Conservation (phyloP, 2,797 vertebrate species). For the Harpagifer antarcticus region DNA sequence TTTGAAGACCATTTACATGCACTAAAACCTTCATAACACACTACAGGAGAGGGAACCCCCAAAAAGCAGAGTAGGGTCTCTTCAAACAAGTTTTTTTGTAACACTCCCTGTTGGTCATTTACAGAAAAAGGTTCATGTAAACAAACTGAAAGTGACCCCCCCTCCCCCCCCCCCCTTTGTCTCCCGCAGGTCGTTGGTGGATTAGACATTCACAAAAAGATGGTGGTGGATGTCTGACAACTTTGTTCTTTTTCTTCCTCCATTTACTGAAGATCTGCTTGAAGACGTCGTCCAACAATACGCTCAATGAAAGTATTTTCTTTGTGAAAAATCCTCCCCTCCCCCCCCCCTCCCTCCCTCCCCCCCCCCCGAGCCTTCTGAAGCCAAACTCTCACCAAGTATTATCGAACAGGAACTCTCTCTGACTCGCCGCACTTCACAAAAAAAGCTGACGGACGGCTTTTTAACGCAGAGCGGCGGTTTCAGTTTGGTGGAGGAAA, state of each 20-base stretch:
- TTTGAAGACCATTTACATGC: too few species aligned
- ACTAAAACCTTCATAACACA: too few species aligned
- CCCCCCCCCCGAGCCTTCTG: slow-evolving; percentile 69
- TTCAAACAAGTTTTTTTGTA: too few species aligned
- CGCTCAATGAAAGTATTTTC: slow-evolving; percentile 89
- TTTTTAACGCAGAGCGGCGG: slow-evolving; percentile 84
- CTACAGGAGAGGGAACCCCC: too few species aligned
- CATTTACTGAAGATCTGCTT: slow-evolving; percentile 93
- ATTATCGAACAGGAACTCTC: slow-evolving; percentile 91
- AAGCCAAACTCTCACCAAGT: slow-evolving; percentile 93
- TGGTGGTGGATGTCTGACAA: slow-evolving; percentile 95
- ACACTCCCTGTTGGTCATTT: too few species aligned
- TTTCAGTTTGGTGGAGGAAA: slow-evolving; percentile 91
- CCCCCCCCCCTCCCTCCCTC: too few species aligned
- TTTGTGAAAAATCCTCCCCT: slow-evolving; percentile 31
- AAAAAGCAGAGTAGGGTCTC: too few species aligned
- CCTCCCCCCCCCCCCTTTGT: slow-evolving; percentile 13
- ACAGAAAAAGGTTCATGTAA: too few species aligned
- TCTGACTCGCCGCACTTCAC: slow-evolving; percentile 91
- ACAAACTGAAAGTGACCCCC: too few species aligned
- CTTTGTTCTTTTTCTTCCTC: slow-evolving; percentile 81
- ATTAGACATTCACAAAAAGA: slow-evolving; percentile 98
- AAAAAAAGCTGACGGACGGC: slow-evolving; percentile 86
- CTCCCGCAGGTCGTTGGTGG: slow-evolving; percentile 91
- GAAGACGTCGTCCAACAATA: slow-evolving; percentile 90